Evolutionary conservation across 2,888 invertebrate genomes (phyloP).

Genomic region (Microplitis manilae): DNA sequence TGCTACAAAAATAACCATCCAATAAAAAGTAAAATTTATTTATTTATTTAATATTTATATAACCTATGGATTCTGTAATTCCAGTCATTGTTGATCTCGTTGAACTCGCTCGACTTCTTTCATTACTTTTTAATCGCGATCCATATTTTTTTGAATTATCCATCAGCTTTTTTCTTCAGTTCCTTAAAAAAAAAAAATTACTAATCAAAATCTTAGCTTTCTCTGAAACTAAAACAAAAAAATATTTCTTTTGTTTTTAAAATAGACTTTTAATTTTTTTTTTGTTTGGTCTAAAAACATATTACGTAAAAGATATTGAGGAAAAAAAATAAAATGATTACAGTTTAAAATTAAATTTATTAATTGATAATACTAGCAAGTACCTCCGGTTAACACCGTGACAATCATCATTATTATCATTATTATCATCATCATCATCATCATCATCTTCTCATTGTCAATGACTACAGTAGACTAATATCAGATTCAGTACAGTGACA

Average conservation of each 20-base stretch:
- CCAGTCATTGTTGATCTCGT: neutral
- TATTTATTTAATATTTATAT: neutral
- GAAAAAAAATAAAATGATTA: too few relatives aligned
- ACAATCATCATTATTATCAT: neutral
- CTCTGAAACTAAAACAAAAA: too few relatives aligned
- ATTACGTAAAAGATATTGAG: too few relatives aligned
- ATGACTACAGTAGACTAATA: conserved; percentile 23
- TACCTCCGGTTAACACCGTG: conserved; percentile 1
- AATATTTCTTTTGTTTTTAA: neutral
- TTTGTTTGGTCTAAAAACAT: too few relatives aligned
- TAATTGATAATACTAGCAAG: neutral
- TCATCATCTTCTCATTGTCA: conserved; percentile 19
- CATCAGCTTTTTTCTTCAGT: neutral
- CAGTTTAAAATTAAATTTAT: too few relatives aligned
- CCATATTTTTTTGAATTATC: conserved; percentile 2
- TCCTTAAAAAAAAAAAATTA: neutral
- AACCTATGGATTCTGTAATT: neutral
- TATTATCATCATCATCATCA: neutral
- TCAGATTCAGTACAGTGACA: neutral
- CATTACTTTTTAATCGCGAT: neutral
- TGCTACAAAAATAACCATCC: neutral
- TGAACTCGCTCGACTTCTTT: neutral
- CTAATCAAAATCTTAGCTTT: too few relatives aligned
- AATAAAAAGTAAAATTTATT: neutral
- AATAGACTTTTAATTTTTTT: neutral